Percentiles rank a stretch among this genome's conserved stretches.
Conservation (phyloP, 2,888 invertebrate species). For the Syritta pipiens region DNA sequence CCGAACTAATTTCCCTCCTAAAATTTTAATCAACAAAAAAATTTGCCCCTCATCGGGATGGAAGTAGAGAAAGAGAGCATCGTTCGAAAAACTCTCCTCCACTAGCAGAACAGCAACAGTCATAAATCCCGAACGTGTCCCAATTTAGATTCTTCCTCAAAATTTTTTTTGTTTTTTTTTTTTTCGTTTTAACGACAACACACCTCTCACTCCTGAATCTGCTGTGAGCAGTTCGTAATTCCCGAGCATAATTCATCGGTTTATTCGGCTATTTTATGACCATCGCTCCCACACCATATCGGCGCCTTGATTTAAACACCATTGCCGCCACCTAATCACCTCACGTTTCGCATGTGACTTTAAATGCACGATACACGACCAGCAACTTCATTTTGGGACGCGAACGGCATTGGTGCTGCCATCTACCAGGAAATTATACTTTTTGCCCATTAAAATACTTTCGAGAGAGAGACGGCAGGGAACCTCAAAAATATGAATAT, state of each 20-base stretch:
- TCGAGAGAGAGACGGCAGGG: too few relatives aligned
- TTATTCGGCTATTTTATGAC: constrained; percentile 56
- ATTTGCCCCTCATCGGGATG: too few relatives aligned
- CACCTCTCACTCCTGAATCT: constrained; percentile 29
- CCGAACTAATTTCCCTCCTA: too few relatives aligned
- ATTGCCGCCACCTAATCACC: constrained; percentile 45
- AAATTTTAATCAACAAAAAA: too few relatives aligned
- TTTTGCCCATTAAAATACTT: constrained; percentile 64
- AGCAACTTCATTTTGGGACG: constrained; percentile 45
- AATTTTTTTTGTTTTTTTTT: constrained; percentile 3
- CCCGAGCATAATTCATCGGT: constrained; percentile 62
- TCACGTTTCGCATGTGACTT: constrained; percentile 66
- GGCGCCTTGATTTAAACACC: neutral
- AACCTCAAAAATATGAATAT: constrained; percentile 35
- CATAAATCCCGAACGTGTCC: constrained; percentile 62
- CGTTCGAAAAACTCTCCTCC: too few relatives aligned
- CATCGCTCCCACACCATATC: neutral
- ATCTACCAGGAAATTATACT: constrained; percentile 62
- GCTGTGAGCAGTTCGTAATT: constrained; percentile 50
- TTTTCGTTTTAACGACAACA: constrained; percentile 51
- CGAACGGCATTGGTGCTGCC: constrained; percentile 7
- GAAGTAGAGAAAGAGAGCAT: too few relatives aligned
- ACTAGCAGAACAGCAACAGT: constrained; percentile 1
- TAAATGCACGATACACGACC: constrained; percentile 62
- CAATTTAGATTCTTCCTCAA: constrained; percentile 52